Evolutionary conservation across 2,888 invertebrate genomes (phyloP).

Genomic region (Dolomedes plantarius): DNA sequence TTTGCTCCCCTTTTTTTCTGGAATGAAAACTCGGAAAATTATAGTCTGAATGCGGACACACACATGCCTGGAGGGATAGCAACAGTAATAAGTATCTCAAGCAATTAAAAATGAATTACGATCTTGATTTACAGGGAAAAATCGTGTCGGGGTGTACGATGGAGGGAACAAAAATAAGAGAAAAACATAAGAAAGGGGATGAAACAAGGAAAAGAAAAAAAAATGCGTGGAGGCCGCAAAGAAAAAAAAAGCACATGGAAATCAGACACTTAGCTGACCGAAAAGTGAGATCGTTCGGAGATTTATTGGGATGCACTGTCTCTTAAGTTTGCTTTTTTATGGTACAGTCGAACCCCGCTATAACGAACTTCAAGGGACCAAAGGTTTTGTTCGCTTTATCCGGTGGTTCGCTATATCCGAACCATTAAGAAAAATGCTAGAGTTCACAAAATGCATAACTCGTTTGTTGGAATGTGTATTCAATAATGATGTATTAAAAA

Average conservation of each 20-base stretch:
- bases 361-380: too few relatives aligned
- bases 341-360: too few relatives aligned
- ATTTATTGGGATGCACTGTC: neutral
- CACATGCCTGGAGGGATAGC: neutral
- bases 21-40: neutral
- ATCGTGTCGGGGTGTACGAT: conserved; percentile 4
- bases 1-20: too few relatives aligned
- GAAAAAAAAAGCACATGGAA: neutral
- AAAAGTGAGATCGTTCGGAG: neutral
- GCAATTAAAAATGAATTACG: neutral
- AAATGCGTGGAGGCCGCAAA: neutral
- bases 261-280: neutral
- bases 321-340: neutral
- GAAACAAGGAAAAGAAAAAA: neutral
- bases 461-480: too few relatives aligned
- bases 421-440: too few relatives aligned
- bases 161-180: neutral
- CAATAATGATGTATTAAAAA: too few relatives aligned
- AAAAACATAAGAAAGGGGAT: neutral
- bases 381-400: too few relatives aligned
- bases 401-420: too few relatives aligned
- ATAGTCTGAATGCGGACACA: neutral
- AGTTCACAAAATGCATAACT: too few relatives aligned
- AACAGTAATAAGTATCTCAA: neutral
- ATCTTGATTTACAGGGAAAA: neutral